Conservation (phyloP, 2,888 invertebrate species). For the Schizaphis graminum region DNA sequence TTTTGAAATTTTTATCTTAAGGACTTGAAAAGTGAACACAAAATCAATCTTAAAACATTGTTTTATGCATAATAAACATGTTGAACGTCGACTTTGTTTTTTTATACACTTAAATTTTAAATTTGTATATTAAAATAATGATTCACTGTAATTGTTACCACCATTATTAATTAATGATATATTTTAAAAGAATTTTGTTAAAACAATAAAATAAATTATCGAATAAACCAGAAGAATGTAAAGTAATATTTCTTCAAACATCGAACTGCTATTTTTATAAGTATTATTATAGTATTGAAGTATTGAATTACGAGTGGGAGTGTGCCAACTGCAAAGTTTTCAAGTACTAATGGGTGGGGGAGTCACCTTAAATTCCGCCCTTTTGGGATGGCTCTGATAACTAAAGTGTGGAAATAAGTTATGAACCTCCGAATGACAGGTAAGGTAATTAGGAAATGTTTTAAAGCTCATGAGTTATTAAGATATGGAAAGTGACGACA, state of each 20-base stretch:
- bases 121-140: background rate
- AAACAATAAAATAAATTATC: background rate
- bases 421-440: background rate
- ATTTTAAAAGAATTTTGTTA: background rate
- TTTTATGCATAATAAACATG: background rate
- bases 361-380: background rate
- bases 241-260: background rate
- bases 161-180: background rate
- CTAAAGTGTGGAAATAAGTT: conserved; percentile 8
- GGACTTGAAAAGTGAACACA: background rate
- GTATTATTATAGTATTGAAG: background rate
- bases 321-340: background rate
- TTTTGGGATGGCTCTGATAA: background rate
- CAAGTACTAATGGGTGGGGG: background rate
- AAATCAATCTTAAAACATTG: background rate
- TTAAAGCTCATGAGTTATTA: background rate
- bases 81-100: background rate
- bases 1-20: background rate
- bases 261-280: background rate
- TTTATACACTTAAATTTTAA: background rate
- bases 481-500: background rate
- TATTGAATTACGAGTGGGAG: background rate
- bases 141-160: background rate
- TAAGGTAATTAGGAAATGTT: conserved; percentile 9
- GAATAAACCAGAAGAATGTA: background rate